Conservation (phyloP, 2,113 vertebrate species). For the Fregetta grallaria region DNA sequence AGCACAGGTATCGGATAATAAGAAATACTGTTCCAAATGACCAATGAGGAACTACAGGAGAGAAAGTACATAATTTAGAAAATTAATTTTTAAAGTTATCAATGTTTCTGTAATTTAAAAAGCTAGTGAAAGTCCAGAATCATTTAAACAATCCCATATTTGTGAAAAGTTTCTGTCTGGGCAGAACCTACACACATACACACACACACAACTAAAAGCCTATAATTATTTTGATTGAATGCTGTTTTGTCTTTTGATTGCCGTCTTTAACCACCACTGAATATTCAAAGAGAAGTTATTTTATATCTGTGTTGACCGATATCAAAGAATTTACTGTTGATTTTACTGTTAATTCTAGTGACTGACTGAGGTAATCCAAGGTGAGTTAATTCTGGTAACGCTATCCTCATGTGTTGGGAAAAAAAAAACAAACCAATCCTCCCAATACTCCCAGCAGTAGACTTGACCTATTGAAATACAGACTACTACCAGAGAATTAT, state of each 20-base stretch:
- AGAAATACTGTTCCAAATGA: neutral
- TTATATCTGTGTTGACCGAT: neutral
- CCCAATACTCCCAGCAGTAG: neutral
- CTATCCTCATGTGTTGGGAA: neutral
- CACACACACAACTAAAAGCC: neutral
- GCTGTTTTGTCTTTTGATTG: neutral
- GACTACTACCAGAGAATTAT: neutral
- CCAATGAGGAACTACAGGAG: neutral
- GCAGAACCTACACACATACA: neutral
- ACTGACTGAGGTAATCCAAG: neutral
- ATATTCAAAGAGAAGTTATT: neutral
- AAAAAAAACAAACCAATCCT: neutral
- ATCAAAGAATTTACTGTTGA: neutral
- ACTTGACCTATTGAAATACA: neutral
- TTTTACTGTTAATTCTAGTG: neutral
- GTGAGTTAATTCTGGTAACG: neutral
- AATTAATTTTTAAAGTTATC: neutral
- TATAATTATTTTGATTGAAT: neutral
- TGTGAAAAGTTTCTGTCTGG: neutral
- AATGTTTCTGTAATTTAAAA: neutral
- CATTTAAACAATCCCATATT: neutral
- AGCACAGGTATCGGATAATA: neutral
- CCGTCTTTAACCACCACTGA: neutral
- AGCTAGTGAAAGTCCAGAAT: neutral
- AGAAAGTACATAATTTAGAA: neutral